Evolutionary conservation across 2,113 vertebrate genomes (phyloP).

Genomic region (Trachemys scripta): DNA sequence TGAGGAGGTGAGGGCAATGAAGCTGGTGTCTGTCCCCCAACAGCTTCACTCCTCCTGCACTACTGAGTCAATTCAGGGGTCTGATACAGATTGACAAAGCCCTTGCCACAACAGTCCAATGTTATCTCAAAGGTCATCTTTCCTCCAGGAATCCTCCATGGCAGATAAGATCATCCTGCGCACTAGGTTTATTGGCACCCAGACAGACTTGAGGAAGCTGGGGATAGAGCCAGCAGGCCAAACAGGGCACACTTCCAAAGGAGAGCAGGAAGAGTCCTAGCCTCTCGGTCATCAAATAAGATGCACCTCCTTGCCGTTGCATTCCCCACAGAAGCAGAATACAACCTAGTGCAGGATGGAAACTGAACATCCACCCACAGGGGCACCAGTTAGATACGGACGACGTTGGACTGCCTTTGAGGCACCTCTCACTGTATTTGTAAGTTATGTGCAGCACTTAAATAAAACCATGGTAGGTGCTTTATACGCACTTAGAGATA

Average conservation of each 20-base stretch:
- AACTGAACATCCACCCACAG: background rate
- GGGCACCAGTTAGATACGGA: background rate
- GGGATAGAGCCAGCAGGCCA: fast-evolving
- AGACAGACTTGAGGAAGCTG: background rate
- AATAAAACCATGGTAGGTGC: fast-evolving
- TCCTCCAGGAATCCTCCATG: background rate
- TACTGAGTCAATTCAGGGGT: background rate
- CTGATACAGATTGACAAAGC: background rate
- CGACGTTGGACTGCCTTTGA: fast-evolving
- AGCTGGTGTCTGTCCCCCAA: background rate
- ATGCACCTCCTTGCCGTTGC: background rate
- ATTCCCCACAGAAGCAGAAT: background rate
- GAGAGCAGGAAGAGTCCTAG: fast-evolving
- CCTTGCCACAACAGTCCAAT: background rate
- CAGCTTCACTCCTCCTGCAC: fast-evolving
- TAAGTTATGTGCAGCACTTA: background rate
- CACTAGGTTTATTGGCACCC: background rate
- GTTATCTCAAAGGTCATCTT: background rate
- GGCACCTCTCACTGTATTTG: background rate
- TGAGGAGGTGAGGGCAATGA: background rate
- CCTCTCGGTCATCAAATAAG: background rate
- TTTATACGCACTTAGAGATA: background rate
- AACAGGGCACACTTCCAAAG: fast-evolving
- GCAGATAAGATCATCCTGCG: background rate
- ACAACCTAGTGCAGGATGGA: background rate